Conservation (phyloP, 64 coral and sea anemone genomes). For the Montipora foliosa region DNA sequence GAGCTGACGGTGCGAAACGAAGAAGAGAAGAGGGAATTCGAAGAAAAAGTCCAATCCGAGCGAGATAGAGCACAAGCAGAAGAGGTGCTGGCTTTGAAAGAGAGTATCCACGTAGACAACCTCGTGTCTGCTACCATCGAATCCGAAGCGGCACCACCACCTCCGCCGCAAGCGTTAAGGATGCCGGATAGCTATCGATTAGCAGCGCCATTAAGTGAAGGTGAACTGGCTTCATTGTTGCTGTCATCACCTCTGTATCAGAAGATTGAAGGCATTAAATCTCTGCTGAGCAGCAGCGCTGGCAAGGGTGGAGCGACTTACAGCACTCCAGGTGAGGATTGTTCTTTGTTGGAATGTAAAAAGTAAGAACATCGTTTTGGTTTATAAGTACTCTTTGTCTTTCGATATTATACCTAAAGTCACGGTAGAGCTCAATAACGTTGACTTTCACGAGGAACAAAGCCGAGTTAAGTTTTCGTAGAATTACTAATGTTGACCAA, state of each 20-base stretch:
- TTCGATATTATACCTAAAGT: no score
- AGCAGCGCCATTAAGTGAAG: conserved; percentile 89
- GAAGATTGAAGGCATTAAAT: conserved; percentile 92
- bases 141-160: conserved; percentile 70
- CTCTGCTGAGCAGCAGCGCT: conserved; percentile 70
- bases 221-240: conserved; percentile 82
- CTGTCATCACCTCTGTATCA: conserved; percentile 95
- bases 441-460: no score
- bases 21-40: conserved; percentile 90
- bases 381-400: no score
- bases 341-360: no score
- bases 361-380: no score
- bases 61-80: conserved; percentile 82
- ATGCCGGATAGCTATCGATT: conserved; percentile 91
- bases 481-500: no score
- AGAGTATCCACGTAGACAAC: conserved; percentile 96
- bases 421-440: no score
- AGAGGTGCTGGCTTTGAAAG: conserved; percentile 88
- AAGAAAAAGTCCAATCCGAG: conserved; percentile 85
- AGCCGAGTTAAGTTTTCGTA: no score
- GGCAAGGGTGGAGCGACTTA: conserved; percentile 66
- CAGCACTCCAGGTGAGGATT: conserved; percentile 39
- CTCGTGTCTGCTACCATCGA: conserved; percentile 77
- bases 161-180: background rate
- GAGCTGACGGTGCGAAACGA: conserved; percentile 75